These are phyloP conservation scores for Macropodus opercularis DNA, from an alignment of 2,797 vertebrate genomes.

Conservation along the genomic window DNA sequence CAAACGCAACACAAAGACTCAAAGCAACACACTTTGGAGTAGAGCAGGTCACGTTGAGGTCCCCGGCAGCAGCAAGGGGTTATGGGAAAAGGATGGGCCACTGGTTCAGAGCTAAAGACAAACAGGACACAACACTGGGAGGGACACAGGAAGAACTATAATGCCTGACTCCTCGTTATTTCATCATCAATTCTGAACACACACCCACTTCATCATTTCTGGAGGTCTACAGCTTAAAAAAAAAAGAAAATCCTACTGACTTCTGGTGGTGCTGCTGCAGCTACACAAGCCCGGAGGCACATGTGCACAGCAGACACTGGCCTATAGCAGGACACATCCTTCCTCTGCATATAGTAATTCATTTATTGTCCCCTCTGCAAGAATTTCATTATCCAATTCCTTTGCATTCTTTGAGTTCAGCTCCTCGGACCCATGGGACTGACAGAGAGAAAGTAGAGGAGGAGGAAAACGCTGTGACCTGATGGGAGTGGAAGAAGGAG, in stretches of 20 bases:
- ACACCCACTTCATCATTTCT: slow-evolving; percentile 4
- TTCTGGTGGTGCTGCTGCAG: slow-evolving; percentile 11
- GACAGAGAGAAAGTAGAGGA: slow-evolving; percentile 28
- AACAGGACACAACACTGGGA: slow-evolving; percentile 40
- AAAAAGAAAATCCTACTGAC: background rate
- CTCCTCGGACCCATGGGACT: slow-evolving; percentile 48
- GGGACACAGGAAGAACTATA: slow-evolving; percentile 21
- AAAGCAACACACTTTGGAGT: slow-evolving; percentile 40
- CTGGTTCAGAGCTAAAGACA: slow-evolving; percentile 37
- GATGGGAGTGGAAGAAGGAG: slow-evolving; percentile 35
- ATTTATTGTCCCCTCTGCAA: slow-evolving; percentile 45
- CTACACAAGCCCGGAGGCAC: slow-evolving; percentile 6
- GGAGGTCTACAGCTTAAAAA: background rate
- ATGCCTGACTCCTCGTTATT: slow-evolving; percentile 6
- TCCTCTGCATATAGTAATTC: slow-evolving; percentile 37
- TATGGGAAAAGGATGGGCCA: slow-evolving; percentile 72
- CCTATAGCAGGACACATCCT: slow-evolving; percentile 19
- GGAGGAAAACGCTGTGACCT: slow-evolving; percentile 16
- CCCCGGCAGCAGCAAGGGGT: slow-evolving; percentile 62
- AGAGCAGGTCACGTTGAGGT: slow-evolving; percentile 58
- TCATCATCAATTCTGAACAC: slow-evolving; percentile 16
- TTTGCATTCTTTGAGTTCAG: slow-evolving; percentile 35
- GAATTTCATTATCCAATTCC: slow-evolving; percentile 45
- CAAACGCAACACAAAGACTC: slow-evolving; percentile 28
- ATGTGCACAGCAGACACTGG: slow-evolving; percentile 21